Evolutionary conservation across 2,113 vertebrate species (phyloP).

Genomic region (Tenrec ecaudatus): DNA sequence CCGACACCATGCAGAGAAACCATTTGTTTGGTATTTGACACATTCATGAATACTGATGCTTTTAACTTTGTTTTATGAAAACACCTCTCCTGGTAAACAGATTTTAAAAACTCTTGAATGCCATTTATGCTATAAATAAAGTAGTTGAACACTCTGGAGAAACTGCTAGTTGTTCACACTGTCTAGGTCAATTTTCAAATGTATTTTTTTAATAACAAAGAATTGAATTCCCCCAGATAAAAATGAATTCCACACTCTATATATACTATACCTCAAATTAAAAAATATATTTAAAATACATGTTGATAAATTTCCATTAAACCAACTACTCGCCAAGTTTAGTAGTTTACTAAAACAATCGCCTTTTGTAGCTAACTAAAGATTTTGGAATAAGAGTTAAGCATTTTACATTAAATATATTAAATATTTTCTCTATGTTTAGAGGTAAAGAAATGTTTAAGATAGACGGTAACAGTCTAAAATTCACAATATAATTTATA

Average conservation of each 20-base stretch:
- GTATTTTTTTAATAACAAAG: background rate
- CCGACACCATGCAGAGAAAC: background rate
- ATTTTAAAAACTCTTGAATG: conserved; percentile 36
- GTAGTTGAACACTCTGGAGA: conserved; percentile 2
- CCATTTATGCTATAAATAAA: conserved; percentile 39
- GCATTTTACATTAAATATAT: background rate
- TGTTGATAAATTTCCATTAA: conserved; percentile 7
- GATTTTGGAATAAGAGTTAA: background rate
- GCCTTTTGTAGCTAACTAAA: background rate
- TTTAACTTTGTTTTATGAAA: conserved; percentile 32
- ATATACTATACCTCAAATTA: background rate
- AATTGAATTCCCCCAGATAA: conserved; percentile 27
- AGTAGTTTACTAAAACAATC: background rate
- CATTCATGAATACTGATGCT: conserved; percentile 36
- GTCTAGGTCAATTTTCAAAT: conserved; percentile 41
- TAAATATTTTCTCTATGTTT: background rate
- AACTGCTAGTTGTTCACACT: conserved; percentile 25
- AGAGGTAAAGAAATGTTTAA: background rate
- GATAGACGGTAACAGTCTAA: background rate
- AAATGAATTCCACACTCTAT: conserved; percentile 16
- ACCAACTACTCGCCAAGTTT: background rate
- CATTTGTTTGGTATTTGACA: background rate
- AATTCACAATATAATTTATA: background rate
- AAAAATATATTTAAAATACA: conserved; percentile 47
- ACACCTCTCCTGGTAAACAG: background rate